A percentile compares a stretch with the other conserved stretches of the same genome.
Evolutionary conservation across 2,797 vertebrate genomes (phyloP).

Genomic region (Enteromius paludinosus): DNA sequence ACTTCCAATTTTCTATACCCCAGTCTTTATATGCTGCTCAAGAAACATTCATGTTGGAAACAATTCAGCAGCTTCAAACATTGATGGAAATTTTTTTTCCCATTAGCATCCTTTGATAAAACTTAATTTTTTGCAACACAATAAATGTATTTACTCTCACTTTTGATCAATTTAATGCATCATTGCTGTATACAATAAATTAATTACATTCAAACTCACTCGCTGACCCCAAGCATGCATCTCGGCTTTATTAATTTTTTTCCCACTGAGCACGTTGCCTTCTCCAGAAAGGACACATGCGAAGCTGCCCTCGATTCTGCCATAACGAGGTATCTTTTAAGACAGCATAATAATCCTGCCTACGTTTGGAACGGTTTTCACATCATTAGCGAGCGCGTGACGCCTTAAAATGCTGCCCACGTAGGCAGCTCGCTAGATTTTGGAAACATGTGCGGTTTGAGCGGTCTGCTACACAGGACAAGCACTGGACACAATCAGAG

Average conservation of each 20-base stretch:
- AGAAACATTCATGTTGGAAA: background rate
- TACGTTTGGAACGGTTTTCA: background rate
- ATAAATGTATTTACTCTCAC: background rate
- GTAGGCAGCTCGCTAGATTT: background rate
- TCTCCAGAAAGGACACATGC: background rate
- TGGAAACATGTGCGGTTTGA: slow-evolving; percentile 12
- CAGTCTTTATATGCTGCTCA: background rate
- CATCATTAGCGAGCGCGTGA: background rate
- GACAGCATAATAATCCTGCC: background rate
- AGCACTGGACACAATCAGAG: slow-evolving; percentile 16
- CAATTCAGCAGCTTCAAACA: background rate
- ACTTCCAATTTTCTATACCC: background rate
- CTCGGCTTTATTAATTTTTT: background rate
- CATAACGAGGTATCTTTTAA: background rate
- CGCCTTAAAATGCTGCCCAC: slow-evolving; percentile 17
- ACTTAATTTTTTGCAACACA: background rate
- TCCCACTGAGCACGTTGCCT: background rate
- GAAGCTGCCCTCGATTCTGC: background rate
- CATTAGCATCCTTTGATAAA: background rate
- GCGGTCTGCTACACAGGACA: slow-evolving; percentile 6
- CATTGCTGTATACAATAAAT: background rate
- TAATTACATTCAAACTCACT: background rate
- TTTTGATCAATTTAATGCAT: slow-evolving; percentile 1
- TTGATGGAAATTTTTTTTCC: background rate
- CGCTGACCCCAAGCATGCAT: background rate